phyloP scores from a whole-genome alignment of 2,888 invertebrate species.

The Mycalesis mineus region DNA sequence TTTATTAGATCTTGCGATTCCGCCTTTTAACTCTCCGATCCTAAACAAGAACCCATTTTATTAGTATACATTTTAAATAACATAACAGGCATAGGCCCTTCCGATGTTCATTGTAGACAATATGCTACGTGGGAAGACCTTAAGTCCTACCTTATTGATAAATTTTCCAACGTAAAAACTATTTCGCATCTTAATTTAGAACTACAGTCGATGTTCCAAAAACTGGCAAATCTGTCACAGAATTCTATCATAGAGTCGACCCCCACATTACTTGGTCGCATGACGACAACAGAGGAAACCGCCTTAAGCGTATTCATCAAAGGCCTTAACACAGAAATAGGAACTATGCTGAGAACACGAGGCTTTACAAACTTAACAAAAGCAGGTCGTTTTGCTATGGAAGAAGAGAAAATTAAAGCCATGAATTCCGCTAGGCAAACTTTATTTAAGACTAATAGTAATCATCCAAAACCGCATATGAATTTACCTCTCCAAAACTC shows the following conservation, averaged over 20 bases:
- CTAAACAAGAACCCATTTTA: constrained; percentile 8
- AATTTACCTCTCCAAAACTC: no score
- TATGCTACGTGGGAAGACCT: constrained; percentile 18
- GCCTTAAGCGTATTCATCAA: constrained; percentile 25
- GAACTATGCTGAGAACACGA: neutral
- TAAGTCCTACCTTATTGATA: no score
- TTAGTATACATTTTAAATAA: constrained; percentile 14
- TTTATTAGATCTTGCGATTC: constrained; percentile 25
- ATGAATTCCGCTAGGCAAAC: no score
- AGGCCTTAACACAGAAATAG: constrained; percentile 32
- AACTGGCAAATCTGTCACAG: neutral
- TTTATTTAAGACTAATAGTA: no score
- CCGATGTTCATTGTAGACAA: constrained; percentile 23
- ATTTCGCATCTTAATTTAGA: no score
- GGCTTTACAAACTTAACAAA: no score
- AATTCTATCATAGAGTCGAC: neutral
- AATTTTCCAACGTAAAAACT: no score
- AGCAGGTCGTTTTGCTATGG: no score
- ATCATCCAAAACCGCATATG: no score
- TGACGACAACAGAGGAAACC: neutral
- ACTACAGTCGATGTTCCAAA: no score
- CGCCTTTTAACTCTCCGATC: constrained; percentile 12
- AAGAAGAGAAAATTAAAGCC: no score
- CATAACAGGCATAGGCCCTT: constrained; percentile 16
- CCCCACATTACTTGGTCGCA: neutral